phyloP scores from a whole-genome alignment of 2,888 invertebrate genomes.

The Drosophila fulvimacula region DNA sequence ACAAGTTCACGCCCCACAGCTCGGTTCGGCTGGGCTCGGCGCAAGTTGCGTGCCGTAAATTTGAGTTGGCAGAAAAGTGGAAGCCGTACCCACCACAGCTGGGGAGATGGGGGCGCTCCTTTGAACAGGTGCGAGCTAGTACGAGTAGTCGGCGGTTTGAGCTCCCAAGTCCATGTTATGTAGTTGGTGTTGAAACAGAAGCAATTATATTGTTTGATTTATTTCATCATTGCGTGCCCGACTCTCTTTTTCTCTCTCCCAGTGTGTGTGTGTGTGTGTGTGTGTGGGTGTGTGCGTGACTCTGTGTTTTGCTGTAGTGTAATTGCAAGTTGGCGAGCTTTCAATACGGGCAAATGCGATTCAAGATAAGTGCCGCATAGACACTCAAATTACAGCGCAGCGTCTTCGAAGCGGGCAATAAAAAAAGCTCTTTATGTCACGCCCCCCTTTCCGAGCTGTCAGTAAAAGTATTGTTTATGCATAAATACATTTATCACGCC shows the following conservation, averaged over 20 bases:
- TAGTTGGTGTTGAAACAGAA: slow-evolving; percentile 72
- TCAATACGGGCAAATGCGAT: slow-evolving; percentile 51
- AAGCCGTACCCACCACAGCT: slow-evolving; percentile 37
- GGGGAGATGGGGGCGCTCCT: slow-evolving; percentile 25
- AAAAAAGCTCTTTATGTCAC: slow-evolving; percentile 65
- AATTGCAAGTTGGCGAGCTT: slow-evolving; percentile 68
- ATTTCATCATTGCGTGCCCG: slow-evolving; percentile 74
- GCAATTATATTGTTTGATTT: slow-evolving; percentile 78
- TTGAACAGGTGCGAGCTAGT: slow-evolving; percentile 67
- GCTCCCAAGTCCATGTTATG: slow-evolving; percentile 48
- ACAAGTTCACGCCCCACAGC: slow-evolving; percentile 67
- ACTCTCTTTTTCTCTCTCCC: slow-evolving; percentile 14
- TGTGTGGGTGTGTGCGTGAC: slow-evolving; percentile 53
- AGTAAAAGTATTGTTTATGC: slow-evolving; percentile 17
- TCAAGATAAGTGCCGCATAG: slow-evolving; percentile 64
- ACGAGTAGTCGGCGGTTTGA: slow-evolving; percentile 25
- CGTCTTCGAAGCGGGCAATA: slow-evolving; percentile 55
- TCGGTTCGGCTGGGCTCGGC: slow-evolving; percentile 7
- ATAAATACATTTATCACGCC: slow-evolving; percentile 18
- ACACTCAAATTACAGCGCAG: slow-evolving; percentile 71
- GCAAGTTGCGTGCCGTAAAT: slow-evolving; percentile 75
- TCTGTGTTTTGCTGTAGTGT: slow-evolving; percentile 50
- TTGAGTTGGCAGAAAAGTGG: slow-evolving; percentile 53
- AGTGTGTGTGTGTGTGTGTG: slow-evolving; percentile 16
- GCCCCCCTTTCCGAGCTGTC: slow-evolving; percentile 45